Conservation (phyloP, 2,797 vertebrate species). For the Basileuterus tristriatus region DNA sequence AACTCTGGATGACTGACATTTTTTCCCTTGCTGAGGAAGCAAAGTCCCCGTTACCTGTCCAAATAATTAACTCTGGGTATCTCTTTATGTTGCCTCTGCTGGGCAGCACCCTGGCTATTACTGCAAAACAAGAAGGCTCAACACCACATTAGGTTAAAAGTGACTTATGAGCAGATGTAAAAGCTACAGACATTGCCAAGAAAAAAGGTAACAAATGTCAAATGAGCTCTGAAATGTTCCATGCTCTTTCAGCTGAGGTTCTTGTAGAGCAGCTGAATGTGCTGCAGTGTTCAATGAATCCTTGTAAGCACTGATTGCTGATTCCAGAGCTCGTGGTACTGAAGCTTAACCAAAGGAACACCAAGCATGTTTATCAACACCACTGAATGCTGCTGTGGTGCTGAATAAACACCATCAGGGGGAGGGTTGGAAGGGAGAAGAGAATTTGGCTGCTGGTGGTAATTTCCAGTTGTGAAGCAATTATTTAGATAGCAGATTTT, state of each 20-base stretch:
- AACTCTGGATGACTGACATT: neutral
- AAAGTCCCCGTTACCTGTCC: neutral
- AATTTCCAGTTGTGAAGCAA: slow-evolving; percentile 38
- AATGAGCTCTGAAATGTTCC: neutral
- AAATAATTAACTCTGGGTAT: neutral
- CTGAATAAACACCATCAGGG: neutral
- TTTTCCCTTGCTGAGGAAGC: neutral
- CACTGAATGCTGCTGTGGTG: neutral
- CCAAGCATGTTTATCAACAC: neutral
- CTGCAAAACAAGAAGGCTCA: neutral
- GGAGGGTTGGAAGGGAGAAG: neutral
- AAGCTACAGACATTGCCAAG: neutral
- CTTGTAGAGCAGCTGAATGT: neutral
- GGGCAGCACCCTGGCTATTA: neutral
- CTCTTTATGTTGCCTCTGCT: neutral
- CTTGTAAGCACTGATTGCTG: neutral
- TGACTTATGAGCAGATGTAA: neutral
- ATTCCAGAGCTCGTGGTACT: neutral
- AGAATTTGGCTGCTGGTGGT: slow-evolving; percentile 18
- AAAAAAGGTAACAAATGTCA: neutral
- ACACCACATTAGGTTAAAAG: neutral
- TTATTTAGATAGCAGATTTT: slow-evolving; percentile 44
- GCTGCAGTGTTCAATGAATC: neutral
- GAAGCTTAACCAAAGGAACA: slow-evolving; percentile 21
- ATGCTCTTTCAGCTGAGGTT: neutral